A percentile compares a stretch with the other conserved stretches of the same genome.
Evolutionary conservation across 2,113 vertebrate genomes (phyloP).

Genomic region (Protomyctophum bolini): DNA sequence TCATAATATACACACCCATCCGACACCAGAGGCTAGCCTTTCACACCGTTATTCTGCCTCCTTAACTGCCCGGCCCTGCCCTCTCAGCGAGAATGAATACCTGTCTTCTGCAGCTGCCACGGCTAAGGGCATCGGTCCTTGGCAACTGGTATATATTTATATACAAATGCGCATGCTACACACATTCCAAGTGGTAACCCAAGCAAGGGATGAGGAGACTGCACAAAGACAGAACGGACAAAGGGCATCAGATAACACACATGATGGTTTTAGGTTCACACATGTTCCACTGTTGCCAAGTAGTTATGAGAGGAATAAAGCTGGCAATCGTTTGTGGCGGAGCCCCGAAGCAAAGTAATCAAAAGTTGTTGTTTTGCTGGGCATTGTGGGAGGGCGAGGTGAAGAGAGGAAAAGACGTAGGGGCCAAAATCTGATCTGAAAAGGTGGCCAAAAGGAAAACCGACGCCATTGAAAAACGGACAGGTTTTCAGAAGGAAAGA

Average conservation of each 20-base stretch:
- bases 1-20: conserved; percentile 67
- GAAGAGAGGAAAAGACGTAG: not conserved
- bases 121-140: conserved; percentile 58
- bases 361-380: conserved; percentile 36
- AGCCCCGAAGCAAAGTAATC: conserved; percentile 9
- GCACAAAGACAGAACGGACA: conserved; percentile 59
- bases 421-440: conserved; percentile 29
- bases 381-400: conserved; percentile 21
- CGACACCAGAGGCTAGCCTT: conserved; percentile 64
- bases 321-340: conserved; percentile 34
- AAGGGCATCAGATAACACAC: conserved; percentile 57
- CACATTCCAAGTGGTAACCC: conserved; percentile 44
- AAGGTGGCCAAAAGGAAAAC: conserved; percentile 3
- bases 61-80: not conserved
- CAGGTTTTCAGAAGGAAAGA: conserved; percentile 1
- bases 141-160: conserved; percentile 72
- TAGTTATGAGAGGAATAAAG: conserved; percentile 41
- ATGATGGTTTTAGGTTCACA: conserved; percentile 54
- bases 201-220: conserved; percentile 56
- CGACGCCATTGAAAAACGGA: conserved; percentile 6
- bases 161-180: conserved; percentile 61
- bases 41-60: conserved; percentile 51
- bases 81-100: conserved; percentile 61
- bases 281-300: conserved; percentile 59
- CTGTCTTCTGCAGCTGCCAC: conserved; percentile 62